Base-by-base conservation (phyloP, 1,140 invertebrate genomes). In the Oryctes rhinoceros region DNA sequence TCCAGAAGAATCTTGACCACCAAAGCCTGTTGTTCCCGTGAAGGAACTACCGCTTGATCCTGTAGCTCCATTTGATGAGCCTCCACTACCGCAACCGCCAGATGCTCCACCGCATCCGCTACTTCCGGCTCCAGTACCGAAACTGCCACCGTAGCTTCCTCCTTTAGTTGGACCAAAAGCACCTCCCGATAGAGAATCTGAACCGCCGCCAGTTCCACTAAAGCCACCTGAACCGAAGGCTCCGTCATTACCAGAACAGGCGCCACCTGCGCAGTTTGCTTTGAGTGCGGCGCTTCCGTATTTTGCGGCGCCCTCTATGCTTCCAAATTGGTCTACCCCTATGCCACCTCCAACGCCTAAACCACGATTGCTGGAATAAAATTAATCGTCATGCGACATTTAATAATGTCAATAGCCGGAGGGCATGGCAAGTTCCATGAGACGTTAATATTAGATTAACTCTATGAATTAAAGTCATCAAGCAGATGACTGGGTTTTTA, bases 341-440 rank as follows among this genome's bases (percentile, higher is more conserved):
- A 78, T 35, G 15, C 77, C 77, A 53, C 77, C 77, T 53, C 77
- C 77, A 62, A 78, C 49, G 4, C 77, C 77, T 15, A 78, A 18
- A 30, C 77, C 77, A 3, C 39, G 47, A 35, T 76, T 76, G 39
- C 47, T 76, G 10, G n/a, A 76, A 49, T 47, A 9, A 18, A n/a
- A n/a, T 59, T 3, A 59, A 15, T 44, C 39, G 39, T 44, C 5
- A 7, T 59, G 18, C 18, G 5, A 59, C 5, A 1, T 44, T 44
- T 44, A 44, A 44, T 44, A 44, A 7, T 44, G 39, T 10, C 24
- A 30, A 30, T 2, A 30, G 24, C n/a, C n/a, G n/a, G n/a, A n/a
- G n/a, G n/a, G n/a, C n/a, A n/a, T n/a, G n/a, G n/a, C n/a, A n/a
- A n/a, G n/a, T n/a, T n/a, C n/a, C n/a, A n/a, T n/a, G n/a, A n/a